Evolutionary conservation across 2,888 invertebrate species (phyloP).

Genomic region (Argynnis bischoffii): DNA sequence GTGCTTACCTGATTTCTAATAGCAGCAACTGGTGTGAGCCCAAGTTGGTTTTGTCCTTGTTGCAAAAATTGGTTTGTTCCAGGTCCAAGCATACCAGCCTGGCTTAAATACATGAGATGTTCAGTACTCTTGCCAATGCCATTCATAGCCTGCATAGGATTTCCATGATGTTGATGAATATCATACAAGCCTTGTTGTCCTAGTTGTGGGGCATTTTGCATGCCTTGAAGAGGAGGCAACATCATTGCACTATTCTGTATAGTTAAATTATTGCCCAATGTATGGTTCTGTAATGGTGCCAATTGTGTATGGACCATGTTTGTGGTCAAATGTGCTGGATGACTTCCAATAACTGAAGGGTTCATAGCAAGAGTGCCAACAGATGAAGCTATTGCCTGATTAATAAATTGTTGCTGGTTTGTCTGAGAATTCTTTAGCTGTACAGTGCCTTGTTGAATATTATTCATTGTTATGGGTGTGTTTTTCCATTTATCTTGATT

Average conservation of each 20-base stretch:
- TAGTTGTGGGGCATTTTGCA: conserved; percentile 78
- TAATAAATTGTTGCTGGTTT: conserved; percentile 78
- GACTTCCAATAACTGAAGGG: conserved; percentile 75
- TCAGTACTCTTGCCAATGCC: conserved; percentile 77
- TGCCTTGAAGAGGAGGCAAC: conserved; percentile 74
- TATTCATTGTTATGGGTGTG: conserved; percentile 81
- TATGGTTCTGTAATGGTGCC: conserved; percentile 77
- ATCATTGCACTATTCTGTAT: conserved; percentile 78
- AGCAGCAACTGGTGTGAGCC: conserved; percentile 74
- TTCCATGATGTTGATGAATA: conserved; percentile 75
- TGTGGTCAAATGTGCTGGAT: conserved; percentile 72
- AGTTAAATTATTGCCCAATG: conserved; percentile 68
- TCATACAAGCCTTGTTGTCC: conserved; percentile 79
- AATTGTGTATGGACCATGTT: conserved; percentile 81
- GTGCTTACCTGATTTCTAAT: conserved; percentile 75
- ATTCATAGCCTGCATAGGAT: conserved; percentile 78
- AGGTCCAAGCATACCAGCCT: conserved; percentile 82
- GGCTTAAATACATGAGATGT: conserved; percentile 78
- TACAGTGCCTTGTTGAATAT: conserved; percentile 81
- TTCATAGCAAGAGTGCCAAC: conserved; percentile 76
- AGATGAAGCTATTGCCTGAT: conserved; percentile 75
- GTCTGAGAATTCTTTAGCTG: conserved; percentile 77
- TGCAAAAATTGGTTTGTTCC: conserved; percentile 84
- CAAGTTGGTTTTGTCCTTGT: conserved; percentile 84
- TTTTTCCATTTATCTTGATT: conserved; percentile 94